Evolutionary conservation across 2,888 invertebrate species (phyloP).

Genomic region (Pecten maximus): DNA sequence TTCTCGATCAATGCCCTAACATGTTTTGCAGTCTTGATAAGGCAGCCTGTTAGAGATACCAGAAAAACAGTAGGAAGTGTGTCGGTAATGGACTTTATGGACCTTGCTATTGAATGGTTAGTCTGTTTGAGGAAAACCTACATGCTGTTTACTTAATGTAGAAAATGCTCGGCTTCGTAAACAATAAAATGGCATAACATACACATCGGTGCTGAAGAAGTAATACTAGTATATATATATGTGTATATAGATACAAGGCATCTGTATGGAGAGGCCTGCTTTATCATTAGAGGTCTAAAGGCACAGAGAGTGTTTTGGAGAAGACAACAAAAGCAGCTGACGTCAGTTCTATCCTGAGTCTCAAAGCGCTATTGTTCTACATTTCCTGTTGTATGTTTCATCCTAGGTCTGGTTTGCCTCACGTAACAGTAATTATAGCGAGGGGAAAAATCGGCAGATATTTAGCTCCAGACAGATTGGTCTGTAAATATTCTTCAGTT

Average conservation of each 20-base stretch:
- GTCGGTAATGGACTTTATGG: neutral
- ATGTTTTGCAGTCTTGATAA: neutral
- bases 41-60: neutral
- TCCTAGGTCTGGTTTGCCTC: conserved; percentile 20
- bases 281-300: neutral
- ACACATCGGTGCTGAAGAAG: neutral
- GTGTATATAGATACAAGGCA: neutral
- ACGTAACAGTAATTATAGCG: neutral
- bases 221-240: neutral
- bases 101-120: neutral
- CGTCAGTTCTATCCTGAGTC: neutral
- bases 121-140: neutral
- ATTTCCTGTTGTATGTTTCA: conserved; percentile 15
- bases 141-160: conserved; percentile 10
- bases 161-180: neutral
- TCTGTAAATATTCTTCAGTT: neutral
- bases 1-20: neutral
- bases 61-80: neutral
- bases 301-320: neutral
- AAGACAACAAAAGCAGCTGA: conserved; percentile 9
- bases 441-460: neutral
- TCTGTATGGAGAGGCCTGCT: neutral
- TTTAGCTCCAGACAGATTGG: neutral
- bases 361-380: conserved; percentile 2
- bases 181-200: neutral